Percentiles rank a stretch among this genome's conserved stretches.
phyloP scores from a whole-genome alignment of 1,140 invertebrate genomes.

The Nomia melanderi region DNA sequence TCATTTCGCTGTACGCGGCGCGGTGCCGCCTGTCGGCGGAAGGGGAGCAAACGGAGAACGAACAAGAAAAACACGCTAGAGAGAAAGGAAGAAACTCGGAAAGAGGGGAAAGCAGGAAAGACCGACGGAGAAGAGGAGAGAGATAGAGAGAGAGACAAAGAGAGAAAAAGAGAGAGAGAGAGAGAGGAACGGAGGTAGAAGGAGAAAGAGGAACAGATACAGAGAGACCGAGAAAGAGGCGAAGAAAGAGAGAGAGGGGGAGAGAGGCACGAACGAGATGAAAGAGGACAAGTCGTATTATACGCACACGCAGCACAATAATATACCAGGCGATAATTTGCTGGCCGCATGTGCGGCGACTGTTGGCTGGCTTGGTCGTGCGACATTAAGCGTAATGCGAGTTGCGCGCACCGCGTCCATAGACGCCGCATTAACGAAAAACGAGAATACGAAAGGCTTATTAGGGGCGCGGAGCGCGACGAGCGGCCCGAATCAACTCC shows the following conservation, averaged over 20 bases:
- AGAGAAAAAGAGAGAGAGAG: neutral
- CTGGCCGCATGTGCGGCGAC: constrained; percentile 50
- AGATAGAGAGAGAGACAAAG: neutral
- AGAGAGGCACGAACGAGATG: neutral
- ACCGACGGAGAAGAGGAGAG: neutral
- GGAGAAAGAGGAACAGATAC: neutral
- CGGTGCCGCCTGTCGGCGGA: constrained; percentile 6
- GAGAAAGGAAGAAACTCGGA: constrained; percentile 2
- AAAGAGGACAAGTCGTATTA: constrained; percentile 2
- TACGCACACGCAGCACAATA: constrained; percentile 58
- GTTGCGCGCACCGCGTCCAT: constrained; percentile 50
- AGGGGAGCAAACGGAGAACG: constrained; percentile 24
- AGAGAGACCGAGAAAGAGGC: too few species aligned
- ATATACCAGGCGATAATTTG: constrained; percentile 57
- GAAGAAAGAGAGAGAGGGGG: neutral
- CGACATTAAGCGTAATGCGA: constrained; percentile 67
- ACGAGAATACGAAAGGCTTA: constrained; percentile 56
- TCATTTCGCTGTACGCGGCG: constrained; percentile 61
- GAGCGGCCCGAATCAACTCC: neutral
- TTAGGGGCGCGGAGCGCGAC: neutral
- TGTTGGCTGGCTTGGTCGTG: constrained; percentile 23
- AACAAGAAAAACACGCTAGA: neutral
- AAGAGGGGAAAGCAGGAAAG: neutral
- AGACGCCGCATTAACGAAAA: constrained; percentile 62
- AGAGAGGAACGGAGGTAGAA: too few species aligned